phyloP scores from a whole-genome alignment of 1,140 invertebrate genomes.

The Sinonovacula constricta region DNA sequence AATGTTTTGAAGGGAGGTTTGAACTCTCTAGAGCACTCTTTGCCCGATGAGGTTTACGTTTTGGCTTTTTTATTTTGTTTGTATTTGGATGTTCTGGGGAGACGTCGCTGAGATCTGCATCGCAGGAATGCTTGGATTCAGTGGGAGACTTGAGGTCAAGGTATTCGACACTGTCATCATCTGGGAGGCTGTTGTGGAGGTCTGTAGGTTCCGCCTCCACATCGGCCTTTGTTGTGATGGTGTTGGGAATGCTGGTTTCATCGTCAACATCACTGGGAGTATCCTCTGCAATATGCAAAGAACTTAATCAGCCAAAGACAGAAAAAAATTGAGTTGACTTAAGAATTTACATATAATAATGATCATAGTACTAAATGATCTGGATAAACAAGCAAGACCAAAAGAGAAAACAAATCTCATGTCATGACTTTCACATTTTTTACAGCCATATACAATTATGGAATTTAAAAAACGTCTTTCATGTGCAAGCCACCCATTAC shows the following conservation, averaged over 20 bases:
- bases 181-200: constrained; percentile 10
- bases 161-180: not conserved
- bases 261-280: constrained; percentile 44
- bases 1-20: constrained; percentile 36
- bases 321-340: too few relatives aligned
- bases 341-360: too few relatives aligned
- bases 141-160: constrained; percentile 30
- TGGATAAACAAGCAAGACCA: too few relatives aligned
- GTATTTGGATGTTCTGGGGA: constrained; percentile 42
- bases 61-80: constrained; percentile 28
- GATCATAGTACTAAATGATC: too few relatives aligned
- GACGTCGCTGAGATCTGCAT: constrained; percentile 46
- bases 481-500: too few relatives aligned
- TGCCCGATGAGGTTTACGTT: constrained; percentile 33
- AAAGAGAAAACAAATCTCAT: too few relatives aligned
- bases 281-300: constrained; percentile 21
- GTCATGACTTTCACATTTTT: too few relatives aligned
- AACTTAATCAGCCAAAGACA: too few relatives aligned
- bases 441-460: too few relatives aligned
- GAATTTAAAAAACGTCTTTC: too few relatives aligned
- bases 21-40: constrained; percentile 48
- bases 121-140: constrained; percentile 49
- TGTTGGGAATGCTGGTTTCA: constrained; percentile 46
- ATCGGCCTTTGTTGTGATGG: constrained; percentile 52
- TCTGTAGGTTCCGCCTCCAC: constrained; percentile 43